Evolutionary conservation across 2,113 vertebrate species (phyloP).

Genomic region (Triplophysa tibetana): DNA sequence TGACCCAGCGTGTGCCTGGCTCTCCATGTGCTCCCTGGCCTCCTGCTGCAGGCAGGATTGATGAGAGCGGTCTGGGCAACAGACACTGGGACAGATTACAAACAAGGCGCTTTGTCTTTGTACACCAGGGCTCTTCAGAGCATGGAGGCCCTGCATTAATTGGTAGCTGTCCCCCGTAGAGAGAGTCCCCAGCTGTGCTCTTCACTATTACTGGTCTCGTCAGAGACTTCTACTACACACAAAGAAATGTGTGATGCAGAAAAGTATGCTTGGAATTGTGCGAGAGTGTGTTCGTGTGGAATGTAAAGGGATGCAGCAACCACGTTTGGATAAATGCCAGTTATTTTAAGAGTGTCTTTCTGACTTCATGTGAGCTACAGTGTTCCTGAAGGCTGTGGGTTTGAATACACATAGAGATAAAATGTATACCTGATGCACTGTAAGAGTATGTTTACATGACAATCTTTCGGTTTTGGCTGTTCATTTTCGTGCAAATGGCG

Average conservation of each 20-base stretch:
- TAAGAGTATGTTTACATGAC: no score
- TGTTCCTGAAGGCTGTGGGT: no score
- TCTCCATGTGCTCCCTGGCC: constrained; percentile 56
- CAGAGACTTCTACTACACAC: neutral
- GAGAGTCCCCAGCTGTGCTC: constrained; percentile 41
- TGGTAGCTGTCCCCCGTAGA: constrained; percentile 53
- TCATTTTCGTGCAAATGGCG: no score
- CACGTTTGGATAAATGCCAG: no score
- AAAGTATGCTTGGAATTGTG: constrained; percentile 24
- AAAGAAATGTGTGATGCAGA: constrained; percentile 1
- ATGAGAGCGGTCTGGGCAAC: constrained; percentile 62
- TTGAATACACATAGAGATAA: no score
- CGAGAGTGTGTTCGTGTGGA: neutral
- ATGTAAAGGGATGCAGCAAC: neutral
- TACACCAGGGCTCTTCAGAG: constrained; percentile 64
- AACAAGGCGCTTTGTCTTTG: constrained; percentile 69
- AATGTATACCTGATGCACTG: no score
- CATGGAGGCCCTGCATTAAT: constrained; percentile 63
- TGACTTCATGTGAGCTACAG: no score
- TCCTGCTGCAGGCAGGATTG: constrained; percentile 67
- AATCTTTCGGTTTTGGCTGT: no score
- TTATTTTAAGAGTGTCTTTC: no score
- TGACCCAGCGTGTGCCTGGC: constrained; percentile 58
- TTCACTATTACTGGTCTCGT: neutral
- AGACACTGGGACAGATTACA: constrained; percentile 73